Base-by-base conservation (phyloP, 1,140 invertebrate species). In the Dreissena polymorpha region DNA sequence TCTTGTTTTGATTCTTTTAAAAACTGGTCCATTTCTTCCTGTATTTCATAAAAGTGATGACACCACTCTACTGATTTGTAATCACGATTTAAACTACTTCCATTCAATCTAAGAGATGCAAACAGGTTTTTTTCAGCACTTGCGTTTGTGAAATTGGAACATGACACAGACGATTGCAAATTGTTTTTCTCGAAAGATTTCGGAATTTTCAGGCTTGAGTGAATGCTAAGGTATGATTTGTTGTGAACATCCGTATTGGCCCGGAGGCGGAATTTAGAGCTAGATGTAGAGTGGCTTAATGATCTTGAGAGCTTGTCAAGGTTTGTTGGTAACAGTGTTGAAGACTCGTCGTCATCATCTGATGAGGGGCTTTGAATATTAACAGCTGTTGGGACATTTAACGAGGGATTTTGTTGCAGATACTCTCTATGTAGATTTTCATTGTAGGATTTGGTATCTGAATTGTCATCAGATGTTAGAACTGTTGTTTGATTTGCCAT, bases 11-110 rank as follows among this genome's bases (percentile, higher is more conserved):
- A 7, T 68, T 69, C 72, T 8, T 50, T 12, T 49, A 79, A 63
- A 18, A 77, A 90, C 53, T 84, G 85, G 51, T 91, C 90, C 90
- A 91, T 91, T 85, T 91, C 91, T 68, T 87, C 83, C 84, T 90
- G 90, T 51, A 91, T 90, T 83, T 90, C 87, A 60, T 88, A 88
- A 72, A 89, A 91, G 68, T 90, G 85, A 51, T 87, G 85, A 72
- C 89, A 89, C 89, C 89, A 90, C 71, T 90, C 89, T 18, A 83
- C 23, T 12, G 86, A 87, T 77, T 88, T 89, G 57, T 85, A 88
- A 74, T 91, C 89, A 25, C 63, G 80, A 50, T 83, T 83, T 25
- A 83, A 49, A 27, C 73, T 53, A 77, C 53, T 71, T n/a, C 63
- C 69, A 50, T 73, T 55, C 53, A 72, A 64, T 60, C 68, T 53